Evolutionary conservation across 2,888 invertebrate genomes (phyloP), one percentile per base, ranked within the genome.

Genomic region (Trissolcus japonicus): DNA sequence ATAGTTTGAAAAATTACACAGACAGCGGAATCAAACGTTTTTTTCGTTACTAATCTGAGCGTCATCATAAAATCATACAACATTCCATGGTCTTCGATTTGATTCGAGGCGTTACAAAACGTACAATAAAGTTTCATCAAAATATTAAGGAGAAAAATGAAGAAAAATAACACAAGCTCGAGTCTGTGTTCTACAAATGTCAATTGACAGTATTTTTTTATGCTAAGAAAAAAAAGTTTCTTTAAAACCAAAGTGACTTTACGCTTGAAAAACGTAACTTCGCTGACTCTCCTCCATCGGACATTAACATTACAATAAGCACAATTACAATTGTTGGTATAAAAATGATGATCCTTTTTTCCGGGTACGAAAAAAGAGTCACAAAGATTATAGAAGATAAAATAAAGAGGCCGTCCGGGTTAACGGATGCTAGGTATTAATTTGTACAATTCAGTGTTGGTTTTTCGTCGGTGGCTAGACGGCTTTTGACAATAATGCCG

Each of bases 361-460:
- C 16, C 14, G 9, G 14, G 4, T 1, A n/a, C 2, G 14, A 46
- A 46, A 46, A 46, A 46, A 46, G 16, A 46, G 16, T 46, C 46
- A 14, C n/a, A 55, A 40, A 55, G 55, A 16, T 29, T 54, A n/a
- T n/a, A 25, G 17, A 50, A 51, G 51, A 51, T 29, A 59, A 59
- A 48, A 48, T 25, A 43, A 46, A 59, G 35, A 61, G 35, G 25
- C n/a, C 21, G 11, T 9, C 19, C 41, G 25, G 53, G 40, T 55
- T n/a, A 19, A 40, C 55, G 56, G 41, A 61, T 61, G 25, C 6
- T 25, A 62, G 71, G 71, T 71, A 71, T 71, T 71, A 57, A 71
- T 62, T 61, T 63, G 71, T 71, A 71, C 57, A 71, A 62, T 63
- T 53, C 62, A 57, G 17, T 50, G 55, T 71, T 9, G 61, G 62